Conservation (phyloP, 2,888 invertebrate species). For the Rhopalosiphum nymphaeae region DNA sequence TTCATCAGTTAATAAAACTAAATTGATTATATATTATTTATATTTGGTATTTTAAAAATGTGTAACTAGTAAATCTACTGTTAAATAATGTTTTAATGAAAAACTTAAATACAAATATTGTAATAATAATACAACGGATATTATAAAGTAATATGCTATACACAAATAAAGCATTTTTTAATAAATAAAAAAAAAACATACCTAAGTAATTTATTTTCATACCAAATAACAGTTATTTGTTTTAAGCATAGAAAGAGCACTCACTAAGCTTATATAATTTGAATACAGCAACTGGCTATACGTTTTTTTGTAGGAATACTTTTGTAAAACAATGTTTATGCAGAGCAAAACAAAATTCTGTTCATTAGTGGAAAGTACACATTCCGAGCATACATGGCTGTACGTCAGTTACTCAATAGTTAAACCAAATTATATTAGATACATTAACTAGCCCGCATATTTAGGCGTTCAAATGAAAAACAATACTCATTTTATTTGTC, state of each 20-base stretch:
- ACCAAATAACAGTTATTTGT: not conserved
- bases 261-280: not conserved
- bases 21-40: not conserved
- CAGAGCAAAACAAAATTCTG: not conserved
- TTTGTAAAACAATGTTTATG: not conserved
- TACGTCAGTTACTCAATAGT: slow-evolving; percentile 12
- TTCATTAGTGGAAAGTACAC: slow-evolving; percentile 8
- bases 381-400: not conserved
- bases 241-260: not conserved
- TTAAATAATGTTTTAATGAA: not conserved
- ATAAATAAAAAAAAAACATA: not conserved
- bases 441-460: not conserved
- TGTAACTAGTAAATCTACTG: not conserved
- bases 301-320: not conserved
- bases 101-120: not conserved
- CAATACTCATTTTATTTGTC: not conserved
- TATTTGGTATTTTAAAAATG: not conserved
- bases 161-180: not conserved
- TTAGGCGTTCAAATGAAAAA: not conserved
- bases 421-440: not conserved
- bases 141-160: not conserved
- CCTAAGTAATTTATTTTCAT: not conserved
- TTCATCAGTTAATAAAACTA: not conserved
- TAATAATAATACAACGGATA: too few species aligned
- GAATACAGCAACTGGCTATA: not conserved